These are phyloP conservation scores for Zeugodacus cucurbitae DNA, from an alignment of 1,140 invertebrate genomes.

Conservation along the genomic window DNA sequence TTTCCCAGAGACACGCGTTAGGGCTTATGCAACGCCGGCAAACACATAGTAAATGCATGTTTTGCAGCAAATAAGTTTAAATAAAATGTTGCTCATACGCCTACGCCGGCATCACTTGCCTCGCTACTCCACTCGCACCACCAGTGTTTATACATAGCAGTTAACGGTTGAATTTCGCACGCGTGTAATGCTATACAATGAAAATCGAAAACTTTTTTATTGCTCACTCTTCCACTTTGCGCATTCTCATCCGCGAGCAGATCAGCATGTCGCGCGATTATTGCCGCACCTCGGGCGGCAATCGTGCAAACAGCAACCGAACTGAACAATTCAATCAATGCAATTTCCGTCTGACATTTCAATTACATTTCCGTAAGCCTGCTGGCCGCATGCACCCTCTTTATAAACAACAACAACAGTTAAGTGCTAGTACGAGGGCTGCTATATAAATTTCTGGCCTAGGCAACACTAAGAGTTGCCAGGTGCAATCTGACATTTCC, in stretches of 20 bases:
- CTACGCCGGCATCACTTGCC: background rate
- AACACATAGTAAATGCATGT: background rate
- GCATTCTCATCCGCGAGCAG: background rate
- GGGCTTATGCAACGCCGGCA: background rate
- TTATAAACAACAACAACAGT: background rate
- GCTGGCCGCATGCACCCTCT: background rate
- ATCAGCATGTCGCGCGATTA: background rate
- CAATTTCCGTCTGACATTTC: constrained; percentile 36
- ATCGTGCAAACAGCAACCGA: constrained; percentile 6
- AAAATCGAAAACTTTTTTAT: background rate
- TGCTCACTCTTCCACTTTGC: background rate
- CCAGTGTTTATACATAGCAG: background rate
- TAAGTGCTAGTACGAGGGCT: too few species aligned
- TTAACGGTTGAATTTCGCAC: background rate
- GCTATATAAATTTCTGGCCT: too few species aligned
- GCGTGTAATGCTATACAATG: background rate
- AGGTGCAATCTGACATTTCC: too few species aligned
- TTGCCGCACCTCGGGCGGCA: constrained; percentile 13
- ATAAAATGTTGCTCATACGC: constrained; percentile 17
- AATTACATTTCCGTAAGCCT: constrained; percentile 8
- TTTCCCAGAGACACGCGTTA: background rate
- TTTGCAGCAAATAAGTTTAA: background rate
- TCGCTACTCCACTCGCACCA: background rate
- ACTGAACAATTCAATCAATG: constrained; percentile 28
- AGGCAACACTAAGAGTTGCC: too few species aligned